These are phyloP conservation scores for Chloropsis cyanopogon DNA, from an alignment of 2,113 vertebrate species.

Conservation along the genomic window DNA sequence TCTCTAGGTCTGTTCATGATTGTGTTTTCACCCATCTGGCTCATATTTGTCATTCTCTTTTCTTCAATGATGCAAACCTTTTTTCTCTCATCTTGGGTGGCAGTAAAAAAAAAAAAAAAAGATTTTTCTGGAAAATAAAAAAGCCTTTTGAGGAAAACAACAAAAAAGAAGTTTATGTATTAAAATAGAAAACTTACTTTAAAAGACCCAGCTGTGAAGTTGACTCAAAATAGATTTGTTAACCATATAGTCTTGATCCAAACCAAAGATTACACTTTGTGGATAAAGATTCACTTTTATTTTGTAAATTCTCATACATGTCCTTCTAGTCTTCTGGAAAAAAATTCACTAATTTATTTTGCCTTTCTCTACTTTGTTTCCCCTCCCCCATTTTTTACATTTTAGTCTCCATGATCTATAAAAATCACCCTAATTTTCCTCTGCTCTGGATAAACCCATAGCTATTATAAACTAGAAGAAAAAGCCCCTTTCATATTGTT, in stretches of 20 bases:
- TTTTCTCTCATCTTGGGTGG: background rate
- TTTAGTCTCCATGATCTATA: background rate
- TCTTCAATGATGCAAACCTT: background rate
- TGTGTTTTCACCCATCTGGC: background rate
- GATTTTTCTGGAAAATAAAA: background rate
- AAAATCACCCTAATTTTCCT: slow-evolving; percentile 38
- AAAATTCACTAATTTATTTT: background rate
- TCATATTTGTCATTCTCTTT: background rate
- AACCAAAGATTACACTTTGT: background rate
- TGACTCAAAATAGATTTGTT: background rate
- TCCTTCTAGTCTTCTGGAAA: background rate
- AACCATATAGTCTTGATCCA: background rate
- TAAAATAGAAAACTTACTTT: slow-evolving; percentile 10
- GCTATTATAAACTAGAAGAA: slow-evolving; percentile 63
- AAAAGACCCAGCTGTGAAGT: background rate
- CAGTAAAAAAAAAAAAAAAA: background rate
- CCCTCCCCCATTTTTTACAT: background rate
- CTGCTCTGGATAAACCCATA: slow-evolving; percentile 22
- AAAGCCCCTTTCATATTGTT: slow-evolving; percentile 65
- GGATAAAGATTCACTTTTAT: background rate
- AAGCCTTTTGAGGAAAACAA: background rate
- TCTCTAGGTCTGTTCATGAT: background rate
- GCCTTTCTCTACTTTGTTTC: background rate
- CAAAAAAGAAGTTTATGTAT: background rate
- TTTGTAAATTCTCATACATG: background rate